These are phyloP conservation scores for Hemaris fuciformis DNA, from an alignment of 2,888 invertebrate species.

Conservation along the genomic window DNA sequence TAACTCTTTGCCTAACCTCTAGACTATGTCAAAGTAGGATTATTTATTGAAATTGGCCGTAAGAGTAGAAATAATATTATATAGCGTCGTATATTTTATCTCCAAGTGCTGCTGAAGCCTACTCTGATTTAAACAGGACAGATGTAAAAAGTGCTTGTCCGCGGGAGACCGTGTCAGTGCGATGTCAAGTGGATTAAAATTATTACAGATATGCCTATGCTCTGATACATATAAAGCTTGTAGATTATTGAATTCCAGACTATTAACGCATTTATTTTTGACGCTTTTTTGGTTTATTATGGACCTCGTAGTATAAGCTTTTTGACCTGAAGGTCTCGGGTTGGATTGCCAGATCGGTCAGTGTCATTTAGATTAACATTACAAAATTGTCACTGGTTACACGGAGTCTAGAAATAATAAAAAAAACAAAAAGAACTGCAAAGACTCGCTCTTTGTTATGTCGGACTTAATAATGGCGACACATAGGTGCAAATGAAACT, in stretches of 20 bases:
- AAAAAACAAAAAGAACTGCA: too few relatives aligned
- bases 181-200: not conserved
- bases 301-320: too few relatives aligned
- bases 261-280: not conserved
- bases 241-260: not conserved
- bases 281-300: not conserved
- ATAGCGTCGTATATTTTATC: not conserved
- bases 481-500: too few relatives aligned
- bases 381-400: too few relatives aligned
- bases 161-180: not conserved
- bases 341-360: too few relatives aligned
- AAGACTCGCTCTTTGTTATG: too few relatives aligned
- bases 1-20: too few relatives aligned
- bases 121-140: not conserved
- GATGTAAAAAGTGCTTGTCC: not conserved
- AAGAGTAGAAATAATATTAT: not conserved
- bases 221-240: not conserved
- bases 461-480: too few relatives aligned
- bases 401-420: too few relatives aligned
- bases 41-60: not conserved
- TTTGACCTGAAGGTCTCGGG: too few relatives aligned
- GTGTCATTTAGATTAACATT: too few relatives aligned
- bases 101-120: not conserved
- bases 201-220: slow-evolving; percentile 17
- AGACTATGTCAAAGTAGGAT: too few relatives aligned